Base-by-base conservation (phyloP, 2,797 vertebrate genomes). In the Syndactyla subalaris region DNA sequence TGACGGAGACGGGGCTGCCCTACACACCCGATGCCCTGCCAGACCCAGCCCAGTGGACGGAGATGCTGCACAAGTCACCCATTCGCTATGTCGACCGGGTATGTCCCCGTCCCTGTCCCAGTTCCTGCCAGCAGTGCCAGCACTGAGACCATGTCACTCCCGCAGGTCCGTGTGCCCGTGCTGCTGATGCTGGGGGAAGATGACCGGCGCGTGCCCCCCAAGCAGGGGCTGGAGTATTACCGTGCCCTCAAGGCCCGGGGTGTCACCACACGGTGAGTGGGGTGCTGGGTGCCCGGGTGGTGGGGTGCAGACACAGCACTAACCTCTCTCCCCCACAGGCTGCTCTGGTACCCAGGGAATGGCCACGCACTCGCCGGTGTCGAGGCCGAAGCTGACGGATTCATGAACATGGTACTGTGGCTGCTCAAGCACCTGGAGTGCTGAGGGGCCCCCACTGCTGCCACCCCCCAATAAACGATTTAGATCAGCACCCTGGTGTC, bases 211-310 rank as follows among this genome's bases (percentile, higher is more conserved):
- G 99, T 99, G 12, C 99, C 99, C 32, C 98, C 97, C 92, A 98
- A 98, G 86, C 99, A 99, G 97, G 99, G 99, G 18, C 95, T 99
- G 24, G 99, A 99, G 95, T 99, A 99, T 95, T 99, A 99, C 96
- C 98, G 92, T 82, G 98, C 98, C 36, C 98, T 99, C 66, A 99
- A 99, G 96, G 98, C 98, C 91, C 98, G 97, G 49, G 97, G 98
- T 0, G 70, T 99, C 55, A 98, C 99, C 57, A 98, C 99, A 7
- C 98, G 99, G 99, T 99, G 97, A 98, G 95, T 49, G 9, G 20
- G 22, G 24, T 62, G 29, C 84, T 41, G 54, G 24, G 34, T 34
- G 30, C 12, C n/a, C 3, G 0, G 68, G 4, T 5, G 6, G 11
- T 14, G 19, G 17, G 8, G 2, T 46, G 21, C 0, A 2, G 23